Conservation (phyloP, 2,113 vertebrate genomes). For the Callionymus lyra region DNA sequence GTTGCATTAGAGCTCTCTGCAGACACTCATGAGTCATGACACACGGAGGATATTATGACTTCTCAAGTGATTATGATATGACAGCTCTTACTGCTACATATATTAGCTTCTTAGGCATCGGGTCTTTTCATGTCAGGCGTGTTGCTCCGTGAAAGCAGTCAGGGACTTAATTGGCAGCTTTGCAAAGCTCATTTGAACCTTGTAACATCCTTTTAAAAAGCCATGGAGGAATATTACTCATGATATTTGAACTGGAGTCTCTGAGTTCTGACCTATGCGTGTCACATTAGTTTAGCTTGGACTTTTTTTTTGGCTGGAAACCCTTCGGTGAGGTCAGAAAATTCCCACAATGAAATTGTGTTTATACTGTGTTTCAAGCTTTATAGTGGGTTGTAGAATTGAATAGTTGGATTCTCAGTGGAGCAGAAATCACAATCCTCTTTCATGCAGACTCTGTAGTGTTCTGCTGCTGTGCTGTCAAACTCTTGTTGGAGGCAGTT, state of each 20-base stretch:
- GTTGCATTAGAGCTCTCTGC: slow-evolving; percentile 37
- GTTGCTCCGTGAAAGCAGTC: slow-evolving; percentile 11
- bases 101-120: slow-evolving; percentile 26
- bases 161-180: slow-evolving; percentile 28
- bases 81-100: slow-evolving; percentile 25
- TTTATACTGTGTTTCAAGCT: slow-evolving; percentile 14
- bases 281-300: slow-evolving; percentile 22
- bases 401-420: slow-evolving; percentile 5
- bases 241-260: slow-evolving; percentile 28
- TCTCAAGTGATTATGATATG: slow-evolving; percentile 25
- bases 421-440: slow-evolving; percentile 1
- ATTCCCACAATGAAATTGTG: slow-evolving; percentile 20
- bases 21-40: slow-evolving; percentile 41
- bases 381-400: slow-evolving; percentile 11
- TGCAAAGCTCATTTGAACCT: slow-evolving; percentile 28
- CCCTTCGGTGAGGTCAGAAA: slow-evolving; percentile 27
- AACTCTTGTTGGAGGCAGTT: slow-evolving; percentile 12
- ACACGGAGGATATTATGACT: slow-evolving; percentile 28
- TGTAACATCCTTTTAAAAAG: slow-evolving; percentile 16
- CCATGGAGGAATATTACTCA: slow-evolving; percentile 23
- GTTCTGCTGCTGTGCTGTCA: not conserved
- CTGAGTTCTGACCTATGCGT: slow-evolving; percentile 16
- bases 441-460: not conserved
- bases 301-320: slow-evolving; percentile 11
- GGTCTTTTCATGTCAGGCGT: slow-evolving; percentile 11